phyloP scores from a whole-genome alignment of 2,113 vertebrate genomes.

The Pachyramphus minor region DNA sequence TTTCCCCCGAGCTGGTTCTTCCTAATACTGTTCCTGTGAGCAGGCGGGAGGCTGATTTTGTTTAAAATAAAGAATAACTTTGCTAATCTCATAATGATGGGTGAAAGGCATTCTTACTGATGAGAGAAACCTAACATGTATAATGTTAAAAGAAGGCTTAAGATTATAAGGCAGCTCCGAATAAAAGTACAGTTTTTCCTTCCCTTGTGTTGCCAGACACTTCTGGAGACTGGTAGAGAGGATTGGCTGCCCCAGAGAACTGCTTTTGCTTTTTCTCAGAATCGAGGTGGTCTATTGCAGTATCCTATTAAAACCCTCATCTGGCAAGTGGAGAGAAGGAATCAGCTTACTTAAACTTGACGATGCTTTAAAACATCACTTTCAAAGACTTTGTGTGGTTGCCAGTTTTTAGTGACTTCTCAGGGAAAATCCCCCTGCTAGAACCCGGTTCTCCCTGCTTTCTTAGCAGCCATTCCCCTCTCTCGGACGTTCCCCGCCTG shows the following conservation, averaged over 20 bases:
- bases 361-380: not conserved
- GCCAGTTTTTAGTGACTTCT: not conserved
- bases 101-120: not conserved
- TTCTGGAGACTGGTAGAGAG: not conserved
- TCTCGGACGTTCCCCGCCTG: not conserved
- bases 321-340: not conserved
- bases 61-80: not conserved
- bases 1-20: not conserved
- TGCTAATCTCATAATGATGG: not conserved
- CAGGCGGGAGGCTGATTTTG: not conserved
- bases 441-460: not conserved
- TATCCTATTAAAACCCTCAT: not conserved
- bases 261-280: not conserved
- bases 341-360: not conserved
- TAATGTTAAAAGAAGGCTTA: not conserved
- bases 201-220: not conserved
- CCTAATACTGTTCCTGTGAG: not conserved
- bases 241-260: not conserved
- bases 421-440: not conserved
- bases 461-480: not conserved
- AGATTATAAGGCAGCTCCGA: not conserved
- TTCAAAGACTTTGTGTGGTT: not conserved
- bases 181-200: not conserved
- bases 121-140: not conserved
- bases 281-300: not conserved